Conservation (phyloP, 2,888 invertebrate genomes). For the Drosophila buzzatii region DNA sequence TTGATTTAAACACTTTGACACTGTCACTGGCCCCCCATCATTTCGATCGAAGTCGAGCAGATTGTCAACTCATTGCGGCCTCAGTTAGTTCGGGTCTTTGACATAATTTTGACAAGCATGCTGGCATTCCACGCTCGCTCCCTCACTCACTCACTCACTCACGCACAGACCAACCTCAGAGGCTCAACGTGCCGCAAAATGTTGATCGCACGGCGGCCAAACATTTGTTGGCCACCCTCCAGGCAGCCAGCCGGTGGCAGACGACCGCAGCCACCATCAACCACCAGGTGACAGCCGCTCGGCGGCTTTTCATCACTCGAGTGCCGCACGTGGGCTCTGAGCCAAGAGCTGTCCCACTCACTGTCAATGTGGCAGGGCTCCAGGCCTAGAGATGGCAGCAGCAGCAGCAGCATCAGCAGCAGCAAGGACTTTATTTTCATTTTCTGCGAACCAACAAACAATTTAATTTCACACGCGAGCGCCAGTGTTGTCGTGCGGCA, state of each 20-base stretch:
- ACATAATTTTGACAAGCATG: slow-evolving; percentile 7
- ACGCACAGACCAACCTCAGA: slow-evolving; percentile 26
- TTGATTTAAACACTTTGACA: not conserved
- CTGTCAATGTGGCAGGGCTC: slow-evolving; percentile 26
- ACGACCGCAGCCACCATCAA: slow-evolving; percentile 37
- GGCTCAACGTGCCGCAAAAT: slow-evolving; percentile 34
- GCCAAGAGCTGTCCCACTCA: slow-evolving; percentile 17
- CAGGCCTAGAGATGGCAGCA: slow-evolving; percentile 18
- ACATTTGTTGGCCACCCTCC: slow-evolving; percentile 8
- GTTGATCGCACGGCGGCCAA: slow-evolving; percentile 31
- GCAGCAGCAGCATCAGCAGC: slow-evolving; percentile 8
- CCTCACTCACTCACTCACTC: slow-evolving; percentile 14
- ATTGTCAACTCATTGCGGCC: slow-evolving; percentile 11
- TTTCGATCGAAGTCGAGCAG: slow-evolving; percentile 9
- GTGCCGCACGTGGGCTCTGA: slow-evolving; percentile 7
- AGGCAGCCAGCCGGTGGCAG: slow-evolving; percentile 4
- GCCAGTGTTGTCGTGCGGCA: slow-evolving; percentile 81
- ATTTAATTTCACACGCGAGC: slow-evolving; percentile 81
- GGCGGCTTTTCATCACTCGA: slow-evolving; percentile 56
- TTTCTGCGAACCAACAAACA: slow-evolving; percentile 77
- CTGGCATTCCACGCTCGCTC: not conserved
- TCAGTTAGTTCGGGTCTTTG: not conserved
- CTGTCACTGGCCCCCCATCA: not conserved
- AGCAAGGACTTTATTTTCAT: slow-evolving; percentile 65
- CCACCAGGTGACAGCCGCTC: slow-evolving; percentile 48